Evolutionary conservation across 2,888 invertebrate genomes (phyloP), one percentile per base, ranked within the genome.

Genomic region (Melieria omissa): DNA sequence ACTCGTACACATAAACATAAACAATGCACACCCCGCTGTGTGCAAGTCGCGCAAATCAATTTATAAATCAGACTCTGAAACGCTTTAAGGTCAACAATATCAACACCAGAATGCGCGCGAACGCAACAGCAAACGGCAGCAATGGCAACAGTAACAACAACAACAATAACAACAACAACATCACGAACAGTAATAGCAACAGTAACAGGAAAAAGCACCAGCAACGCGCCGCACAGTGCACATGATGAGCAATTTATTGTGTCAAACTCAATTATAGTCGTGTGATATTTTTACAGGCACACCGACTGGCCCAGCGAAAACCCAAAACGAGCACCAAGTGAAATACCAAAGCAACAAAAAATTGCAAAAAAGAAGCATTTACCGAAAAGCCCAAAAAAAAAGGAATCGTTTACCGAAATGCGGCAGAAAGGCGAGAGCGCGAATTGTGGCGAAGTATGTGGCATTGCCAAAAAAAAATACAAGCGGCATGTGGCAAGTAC

Each of bases 231-330:
- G 29, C 78, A 80, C 77, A 79, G 73, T 77, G 78, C 79, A 81
- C 80, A 83, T 84, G 86, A 84, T 86, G 86, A 84, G 84, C 86
- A 86, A 86, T 86, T 86, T 86, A 86, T 86, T 86, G 86, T 86
- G 86, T 86, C 86, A 86, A 86, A 86, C 86, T 86, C 86, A 86
- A 86, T 86, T 86, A 86, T 85, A 84, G 83, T 81, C 82, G 84
- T 83, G 83, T 83, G 84, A 84, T 85, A 83, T 85, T 83, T 80
- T 82, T 80, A 72, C 77, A 80, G 79, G 80, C 77, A 79, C 68
- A 71, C 41, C 60, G 45, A 69, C 65, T 72, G 74, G 64, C 55
- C 73, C 78, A 71, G 67, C 62, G 45, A 65, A 65, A 66, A 80
- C 78, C 81, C 81, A 82, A 81, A 80, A 78, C 73, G 80, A 79